Evolutionary conservation across 1,140 invertebrate species (phyloP).

Genomic region (Euwallacea similis): DNA sequence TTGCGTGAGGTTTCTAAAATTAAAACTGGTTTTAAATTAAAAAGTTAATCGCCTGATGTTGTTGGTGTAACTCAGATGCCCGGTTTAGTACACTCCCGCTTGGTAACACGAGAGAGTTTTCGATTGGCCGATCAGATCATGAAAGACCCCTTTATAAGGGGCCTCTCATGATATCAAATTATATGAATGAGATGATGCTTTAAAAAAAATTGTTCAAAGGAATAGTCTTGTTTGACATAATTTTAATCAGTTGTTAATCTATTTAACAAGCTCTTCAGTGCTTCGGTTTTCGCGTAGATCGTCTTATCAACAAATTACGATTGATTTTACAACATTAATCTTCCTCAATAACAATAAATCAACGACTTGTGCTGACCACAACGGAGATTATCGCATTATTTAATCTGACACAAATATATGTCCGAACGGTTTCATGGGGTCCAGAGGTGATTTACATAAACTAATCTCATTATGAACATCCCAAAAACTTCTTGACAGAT

Average conservation of each 20-base stretch:
- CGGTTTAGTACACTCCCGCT: constrained; percentile 22
- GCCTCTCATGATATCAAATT: background rate
- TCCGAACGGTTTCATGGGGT: background rate
- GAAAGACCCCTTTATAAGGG: background rate
- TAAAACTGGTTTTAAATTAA: constrained; percentile 27
- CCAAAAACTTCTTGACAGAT: background rate
- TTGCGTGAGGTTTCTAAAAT: constrained; percentile 26
- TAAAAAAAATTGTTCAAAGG: no score
- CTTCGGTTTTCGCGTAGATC: background rate
- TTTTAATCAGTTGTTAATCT: background rate
- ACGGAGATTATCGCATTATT: background rate
- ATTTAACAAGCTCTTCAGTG: background rate
- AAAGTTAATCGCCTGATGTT: constrained; percentile 11
- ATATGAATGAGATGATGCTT: no score
- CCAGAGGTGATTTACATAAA: background rate
- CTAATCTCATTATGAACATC: background rate
- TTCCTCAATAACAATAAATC: constrained; percentile 1
- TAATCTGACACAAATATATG: background rate
- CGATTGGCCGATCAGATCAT: background rate
- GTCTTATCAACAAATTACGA: background rate
- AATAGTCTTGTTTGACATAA: background rate
- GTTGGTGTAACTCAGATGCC: constrained; percentile 24
- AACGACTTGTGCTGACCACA: background rate
- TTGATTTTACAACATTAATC: constrained; percentile 6
- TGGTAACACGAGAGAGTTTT: constrained; percentile 11